Evolutionary conservation across 1,140 invertebrate genomes (phyloP).

Genomic region (Heliconius nattereri): DNA sequence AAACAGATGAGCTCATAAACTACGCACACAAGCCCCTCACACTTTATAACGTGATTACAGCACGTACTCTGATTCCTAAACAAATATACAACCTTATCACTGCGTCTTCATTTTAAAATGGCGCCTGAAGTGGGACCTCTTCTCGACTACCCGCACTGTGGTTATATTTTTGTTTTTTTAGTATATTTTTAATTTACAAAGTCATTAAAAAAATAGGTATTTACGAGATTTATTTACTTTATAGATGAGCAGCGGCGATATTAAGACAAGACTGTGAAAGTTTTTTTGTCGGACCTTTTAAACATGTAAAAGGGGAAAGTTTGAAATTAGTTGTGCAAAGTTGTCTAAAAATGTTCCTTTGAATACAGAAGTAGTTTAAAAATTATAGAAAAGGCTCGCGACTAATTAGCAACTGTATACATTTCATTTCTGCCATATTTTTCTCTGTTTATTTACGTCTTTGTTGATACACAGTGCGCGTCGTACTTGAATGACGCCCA

Average conservation of each 20-base stretch:
- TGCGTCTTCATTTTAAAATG: conserved; percentile 64
- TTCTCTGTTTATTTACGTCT: conserved; percentile 33
- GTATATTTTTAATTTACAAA: not conserved
- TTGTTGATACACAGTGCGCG: conserved; percentile 38
- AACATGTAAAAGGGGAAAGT: conserved; percentile 15
- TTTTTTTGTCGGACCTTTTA: conserved; percentile 14
- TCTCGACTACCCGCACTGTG: conserved; percentile 31
- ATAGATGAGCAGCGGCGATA: conserved; percentile 3
- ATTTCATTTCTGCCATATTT: conserved; percentile 38
- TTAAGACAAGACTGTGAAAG: not conserved
- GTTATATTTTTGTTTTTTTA: not conserved
- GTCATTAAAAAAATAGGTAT: not conserved
- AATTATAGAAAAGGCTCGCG: conserved; percentile 30
- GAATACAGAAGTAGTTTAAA: conserved; percentile 25
- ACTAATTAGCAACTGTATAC: conserved; percentile 36
- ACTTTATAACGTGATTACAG: conserved; percentile 50
- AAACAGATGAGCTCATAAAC: conserved; percentile 42
- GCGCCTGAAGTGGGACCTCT: conserved; percentile 38
- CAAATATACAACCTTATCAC: conserved; percentile 54
- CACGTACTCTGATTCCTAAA: conserved; percentile 56
- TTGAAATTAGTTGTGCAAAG: conserved; percentile 18
- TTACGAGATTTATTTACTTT: not conserved
- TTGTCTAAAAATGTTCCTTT: conserved; percentile 26
- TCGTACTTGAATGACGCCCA: conserved; percentile 28
- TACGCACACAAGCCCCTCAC: conserved; percentile 31